Percentiles rank a stretch among this genome's conserved stretches.
phyloP scores from a whole-genome alignment of 2,888 invertebrate species.

The Sphaerophoria taeniata region DNA sequence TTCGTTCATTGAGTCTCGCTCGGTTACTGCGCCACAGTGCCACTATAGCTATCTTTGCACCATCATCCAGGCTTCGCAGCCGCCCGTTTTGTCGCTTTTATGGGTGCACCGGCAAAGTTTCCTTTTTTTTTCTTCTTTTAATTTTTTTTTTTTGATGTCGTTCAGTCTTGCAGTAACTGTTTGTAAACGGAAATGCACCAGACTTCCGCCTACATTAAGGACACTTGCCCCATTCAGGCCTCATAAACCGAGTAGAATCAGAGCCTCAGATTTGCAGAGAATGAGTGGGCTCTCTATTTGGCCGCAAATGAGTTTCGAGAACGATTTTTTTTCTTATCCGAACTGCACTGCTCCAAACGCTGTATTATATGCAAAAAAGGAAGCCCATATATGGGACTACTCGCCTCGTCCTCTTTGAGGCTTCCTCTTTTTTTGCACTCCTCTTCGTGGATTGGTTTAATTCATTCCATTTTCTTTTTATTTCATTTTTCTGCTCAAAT shows the following conservation, averaged over 20 bases:
- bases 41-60: constrained; percentile 17
- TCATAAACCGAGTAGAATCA: not conserved
- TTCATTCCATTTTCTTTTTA: constrained; percentile 46
- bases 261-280: constrained; percentile 9
- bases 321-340: constrained; percentile 41
- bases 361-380: constrained; percentile 25
- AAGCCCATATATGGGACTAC: constrained; percentile 49
- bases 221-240: constrained; percentile 50
- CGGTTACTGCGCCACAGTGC: constrained; percentile 35
- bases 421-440: constrained; percentile 22
- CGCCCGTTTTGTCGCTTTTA: not conserved
- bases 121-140: not conserved
- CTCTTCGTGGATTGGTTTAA: not conserved
- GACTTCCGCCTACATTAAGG: constrained; percentile 75
- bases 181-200: constrained; percentile 75
- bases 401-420: constrained; percentile 15
- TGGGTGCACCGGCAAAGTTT: constrained; percentile 38
- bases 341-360: constrained; percentile 37
- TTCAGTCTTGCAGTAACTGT: constrained; percentile 72
- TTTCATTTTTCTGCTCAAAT: constrained; percentile 69
- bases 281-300: constrained; percentile 42
- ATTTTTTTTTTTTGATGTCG: constrained; percentile 61
- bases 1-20: constrained; percentile 42
- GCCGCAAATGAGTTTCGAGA: constrained; percentile 73
- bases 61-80: not conserved